Base-by-base conservation (phyloP, 2,113 vertebrate genomes). In the Zeus faber region DNA sequence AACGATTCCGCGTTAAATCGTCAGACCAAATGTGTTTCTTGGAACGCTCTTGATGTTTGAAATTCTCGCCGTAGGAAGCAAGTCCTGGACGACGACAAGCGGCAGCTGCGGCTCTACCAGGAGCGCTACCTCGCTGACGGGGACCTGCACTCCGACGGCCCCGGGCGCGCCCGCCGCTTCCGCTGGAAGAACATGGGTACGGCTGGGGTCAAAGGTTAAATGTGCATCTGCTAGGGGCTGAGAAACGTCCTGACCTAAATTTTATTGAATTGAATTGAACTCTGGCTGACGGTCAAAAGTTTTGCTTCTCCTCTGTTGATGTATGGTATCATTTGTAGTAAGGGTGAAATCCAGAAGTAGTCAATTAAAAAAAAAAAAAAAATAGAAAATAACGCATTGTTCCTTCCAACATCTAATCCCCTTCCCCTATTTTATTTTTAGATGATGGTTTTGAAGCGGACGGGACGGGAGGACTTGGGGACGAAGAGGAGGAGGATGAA, bases 121-220 rank as follows among this genome's bases (percentile, higher is more conserved):
- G 97, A 99, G 79, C 71, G 87, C 0, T 98, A 95, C 78, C 92
- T 98, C 10, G 84, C 91, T 1, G 94, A 98, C 1, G 97, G 97
- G 0, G 97, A 99, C 78, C 86, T 99, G 43, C 95, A 99, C 66
- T 96, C 92, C 0, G 95, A 99, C 0, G 95, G 95, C 0, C 96
- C 97, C 0, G 96, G 97, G 3, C 89, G 97, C 37, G 91, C 71
- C 37, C 93, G 97, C 3, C 92, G 81, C 40, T 99, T 98, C 85
- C 90, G 93, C 33, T 99, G 97, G 97, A 99, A 93, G 61, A 93
- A 96, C 56, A 92, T 95, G 13, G 92, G 96, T 98, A 73, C 49
- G 71, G 5, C 40, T n/a, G n/a, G n/a, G n/a, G n/a, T n/a, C n/a
- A n/a, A n/a, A n/a, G n/a, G n/a, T n/a, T n/a, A n/a, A n/a, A n/a